Conservation (phyloP, 1,140 invertebrate species). For the Neodiprion virginianus region DNA sequence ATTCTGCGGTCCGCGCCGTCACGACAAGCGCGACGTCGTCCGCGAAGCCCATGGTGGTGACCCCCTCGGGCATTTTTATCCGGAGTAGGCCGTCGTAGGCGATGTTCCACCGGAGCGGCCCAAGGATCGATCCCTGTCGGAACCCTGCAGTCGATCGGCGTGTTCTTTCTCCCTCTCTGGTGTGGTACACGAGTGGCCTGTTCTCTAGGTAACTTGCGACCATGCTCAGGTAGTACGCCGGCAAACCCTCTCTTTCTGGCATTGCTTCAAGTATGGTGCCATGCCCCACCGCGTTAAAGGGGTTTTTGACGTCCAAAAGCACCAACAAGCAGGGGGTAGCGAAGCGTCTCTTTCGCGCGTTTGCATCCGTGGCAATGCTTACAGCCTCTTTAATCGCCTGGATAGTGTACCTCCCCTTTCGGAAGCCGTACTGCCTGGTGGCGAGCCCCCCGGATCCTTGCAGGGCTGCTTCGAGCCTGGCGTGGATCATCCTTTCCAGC, state of each 20-base stretch:
- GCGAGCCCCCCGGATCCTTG: too few relatives aligned
- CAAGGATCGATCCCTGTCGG: constrained; percentile 46
- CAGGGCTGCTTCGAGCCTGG: too few relatives aligned
- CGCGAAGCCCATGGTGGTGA: constrained; percentile 33
- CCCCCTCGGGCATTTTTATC: constrained; percentile 24
- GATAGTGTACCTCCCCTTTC: too few relatives aligned
- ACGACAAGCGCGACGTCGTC: constrained; percentile 38
- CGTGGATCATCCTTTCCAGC: not conserved
- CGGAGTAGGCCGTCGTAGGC: constrained; percentile 10
- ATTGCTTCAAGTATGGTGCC: constrained; percentile 29
- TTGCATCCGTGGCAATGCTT: not conserved
- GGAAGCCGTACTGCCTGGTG: too few relatives aligned
- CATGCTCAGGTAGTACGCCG: constrained; percentile 17
- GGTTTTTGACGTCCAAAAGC: too few relatives aligned
- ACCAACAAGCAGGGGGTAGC: not conserved
- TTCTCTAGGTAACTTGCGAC: constrained; percentile 26
- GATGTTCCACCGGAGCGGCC: constrained; percentile 41
- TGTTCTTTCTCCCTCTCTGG: constrained; percentile 1
- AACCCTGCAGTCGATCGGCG: constrained; percentile 31
- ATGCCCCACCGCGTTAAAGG: too few relatives aligned
- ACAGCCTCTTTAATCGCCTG: not conserved
- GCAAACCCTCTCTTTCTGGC: not conserved
- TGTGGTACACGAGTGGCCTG: constrained; percentile 21
- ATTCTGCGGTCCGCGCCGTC: constrained; percentile 14
- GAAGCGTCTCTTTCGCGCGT: not conserved